Base-by-base conservation (phyloP, 2,797 vertebrate species). In the Onychomys torridus region DNA sequence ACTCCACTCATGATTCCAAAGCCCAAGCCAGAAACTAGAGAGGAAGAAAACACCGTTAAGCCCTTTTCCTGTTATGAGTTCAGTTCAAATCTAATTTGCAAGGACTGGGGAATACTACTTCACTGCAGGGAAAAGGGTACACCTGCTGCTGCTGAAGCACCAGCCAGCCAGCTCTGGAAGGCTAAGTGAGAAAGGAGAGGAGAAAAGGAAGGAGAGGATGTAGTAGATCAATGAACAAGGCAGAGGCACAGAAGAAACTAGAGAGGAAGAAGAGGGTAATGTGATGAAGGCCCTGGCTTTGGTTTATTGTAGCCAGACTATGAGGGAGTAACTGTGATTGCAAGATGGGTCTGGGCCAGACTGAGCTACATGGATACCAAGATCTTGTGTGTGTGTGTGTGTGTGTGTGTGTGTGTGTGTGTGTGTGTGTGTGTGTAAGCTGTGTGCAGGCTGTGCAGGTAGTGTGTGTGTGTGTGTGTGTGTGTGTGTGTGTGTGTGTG, bases 1-100 rank as follows among this genome's bases (percentile, higher is more conserved):
- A 99, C 98, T n/a, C 99, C 99, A 10, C 99, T 99, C 99, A 99
- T 99, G 97, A 99, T 99, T 91, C 99, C 99, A 87, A 99, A 99
- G 86, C 99, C 99, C 5, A 99, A 98, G 69, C 99, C 99, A 21
- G 99, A 99, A 85, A 99, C 99, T 99, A 96, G 76, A 87, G 67
- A 94, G 77, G 40, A 96, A 96, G 59, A 81, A 96, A 89, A 94
- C 27, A 92, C 37, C 9, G 16, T 95, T 96, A 95, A 95, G 32
- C 4, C 49, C 29, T 79, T 90, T 92, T 73, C 55, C 75, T 57
- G 59, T 37, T 71, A 43, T 29, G 23, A 75, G 52, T 94, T 95
- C 63, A 93, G 29, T 87, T 90, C 88, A 95, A 89, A 86, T 83
- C 37, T 93, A 32, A 89, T 82, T 37, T 65, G 61, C 23, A 91